Base-by-base conservation (phyloP, 2,888 invertebrate species). In the Scelioninae gen. 2 region DNA sequence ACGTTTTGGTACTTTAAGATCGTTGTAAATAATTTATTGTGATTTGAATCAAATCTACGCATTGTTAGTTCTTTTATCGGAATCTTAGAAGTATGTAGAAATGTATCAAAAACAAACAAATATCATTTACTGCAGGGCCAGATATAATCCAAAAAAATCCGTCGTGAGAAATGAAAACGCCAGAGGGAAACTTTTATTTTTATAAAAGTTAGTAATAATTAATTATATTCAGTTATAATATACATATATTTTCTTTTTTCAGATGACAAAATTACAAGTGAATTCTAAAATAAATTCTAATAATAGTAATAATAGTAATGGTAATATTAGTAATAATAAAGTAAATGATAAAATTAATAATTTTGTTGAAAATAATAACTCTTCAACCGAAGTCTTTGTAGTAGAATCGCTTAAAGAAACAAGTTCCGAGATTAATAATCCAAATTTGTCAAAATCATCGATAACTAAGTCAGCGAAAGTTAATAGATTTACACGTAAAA, bases 401-500 rank as follows among this genome's bases (percentile, higher is more conserved):
- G 37, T 46, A 60, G 60, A 41, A 6, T 58, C 13, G 15, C 7
- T 58, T 33, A 31, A 58, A 10, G n/a, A 46, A 13, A 16, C 33
- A 5, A 37, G 9, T 46, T 11, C 33, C 13, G 15, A 25, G 9
- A 43, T 7, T 13, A 2, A 7, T 18, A 41, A 18, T 16, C 10
- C 41, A 4, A 33, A 0, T 15, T 1, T 19, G 18, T 22, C 25
- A 13, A 11, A 18, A n/a, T 60, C 37, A 13, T 11, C n/a, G 2
- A 0, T 7, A 0, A 46, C 1, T 10, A 60, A 60, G 22, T 9
- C 19, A n/a, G 11, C 15, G 19, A 48, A 41, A 19, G 13, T 39
- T 18, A 61, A 31, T 41, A 43, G 5, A 35, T 10, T 43, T 25
- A n/a, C n/a, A 22, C 33, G 22, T 3, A 61, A 73, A 45, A 67